phyloP scores from a whole-genome alignment of 2,113 vertebrate genomes.

The Marcusenius ussheri region DNA sequence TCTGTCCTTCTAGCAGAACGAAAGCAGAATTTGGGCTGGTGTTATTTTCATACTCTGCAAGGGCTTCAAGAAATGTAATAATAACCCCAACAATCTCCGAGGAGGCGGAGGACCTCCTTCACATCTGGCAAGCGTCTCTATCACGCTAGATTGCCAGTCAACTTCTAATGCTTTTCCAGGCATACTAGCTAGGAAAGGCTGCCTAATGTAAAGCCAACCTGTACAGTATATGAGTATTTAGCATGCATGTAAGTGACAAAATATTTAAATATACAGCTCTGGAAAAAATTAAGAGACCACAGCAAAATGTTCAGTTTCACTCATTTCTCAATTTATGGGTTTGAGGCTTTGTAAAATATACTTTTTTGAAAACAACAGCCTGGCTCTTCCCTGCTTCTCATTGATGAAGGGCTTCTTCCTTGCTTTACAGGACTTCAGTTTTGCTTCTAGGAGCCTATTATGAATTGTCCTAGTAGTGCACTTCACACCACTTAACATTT shows the following conservation, averaged over 20 bases:
- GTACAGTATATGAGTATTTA: neutral
- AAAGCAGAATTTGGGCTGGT: neutral
- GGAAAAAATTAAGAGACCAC: neutral
- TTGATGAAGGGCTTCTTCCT: neutral
- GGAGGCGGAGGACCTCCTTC: neutral
- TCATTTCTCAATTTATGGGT: neutral
- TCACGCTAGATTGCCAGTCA: neutral
- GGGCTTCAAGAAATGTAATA: neutral
- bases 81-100: neutral
- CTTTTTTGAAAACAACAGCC: neutral
- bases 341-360: neutral
- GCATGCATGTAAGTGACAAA: neutral
- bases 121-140: neutral
- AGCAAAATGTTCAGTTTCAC: neutral
- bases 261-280: neutral
- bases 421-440: neutral
- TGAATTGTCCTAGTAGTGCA: neutral
- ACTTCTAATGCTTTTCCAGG: neutral
- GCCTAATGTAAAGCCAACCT: neutral
- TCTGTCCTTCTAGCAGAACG: neutral
- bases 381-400: no score
- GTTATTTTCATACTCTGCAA: slow-evolving; percentile 9
- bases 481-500: neutral
- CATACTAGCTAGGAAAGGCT: neutral
- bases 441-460: neutral